Evolutionary conservation across 2,113 vertebrate genomes (phyloP).

Genomic region (Mola mola): DNA sequence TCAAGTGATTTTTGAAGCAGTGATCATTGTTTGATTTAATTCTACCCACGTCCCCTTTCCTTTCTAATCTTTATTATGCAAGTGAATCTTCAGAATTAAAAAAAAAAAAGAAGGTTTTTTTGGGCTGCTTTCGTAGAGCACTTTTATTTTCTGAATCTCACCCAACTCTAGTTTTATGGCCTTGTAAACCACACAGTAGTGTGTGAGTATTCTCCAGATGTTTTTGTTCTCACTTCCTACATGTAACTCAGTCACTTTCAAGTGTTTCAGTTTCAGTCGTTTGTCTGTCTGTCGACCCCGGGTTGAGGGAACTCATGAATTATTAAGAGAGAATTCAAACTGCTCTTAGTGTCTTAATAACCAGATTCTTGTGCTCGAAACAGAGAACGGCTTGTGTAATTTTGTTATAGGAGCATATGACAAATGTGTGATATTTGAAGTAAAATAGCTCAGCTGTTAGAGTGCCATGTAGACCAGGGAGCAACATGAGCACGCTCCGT

Average conservation of each 20-base stretch:
- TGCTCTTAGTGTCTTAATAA: conserved; percentile 3
- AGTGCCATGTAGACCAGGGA: conserved; percentile 38
- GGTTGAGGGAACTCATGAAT: conserved; percentile 20
- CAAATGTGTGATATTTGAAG: conserved; percentile 19
- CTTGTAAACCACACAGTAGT: conserved; percentile 50
- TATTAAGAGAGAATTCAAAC: conserved; percentile 20
- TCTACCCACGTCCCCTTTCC: conserved; percentile 5
- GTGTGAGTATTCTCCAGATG: conserved; percentile 33
- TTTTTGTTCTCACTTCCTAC: not conserved
- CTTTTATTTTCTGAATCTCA: conserved; percentile 56
- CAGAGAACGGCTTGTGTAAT: conserved; percentile 11
- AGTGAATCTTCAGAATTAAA: conserved; percentile 60
- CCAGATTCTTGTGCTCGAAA: conserved; percentile 17
- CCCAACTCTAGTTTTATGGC: conserved; percentile 33
- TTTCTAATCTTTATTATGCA: conserved; percentile 60
- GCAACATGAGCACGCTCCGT: conserved; percentile 16
- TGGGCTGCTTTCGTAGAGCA: conserved; percentile 41
- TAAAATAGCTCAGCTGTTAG: conserved; percentile 27
- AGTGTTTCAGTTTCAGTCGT: conserved; percentile 12
- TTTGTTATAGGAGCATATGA: conserved; percentile 1
- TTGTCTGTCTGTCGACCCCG: conserved; percentile 11
- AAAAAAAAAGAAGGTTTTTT: conserved; percentile 6
- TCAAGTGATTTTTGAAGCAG: conserved; percentile 25
- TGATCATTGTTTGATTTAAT: conserved; percentile 23
- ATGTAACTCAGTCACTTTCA: conserved; percentile 19